Base-by-base conservation (phyloP, 2,888 invertebrate species). In the Lasioglossum calceatum region DNA sequence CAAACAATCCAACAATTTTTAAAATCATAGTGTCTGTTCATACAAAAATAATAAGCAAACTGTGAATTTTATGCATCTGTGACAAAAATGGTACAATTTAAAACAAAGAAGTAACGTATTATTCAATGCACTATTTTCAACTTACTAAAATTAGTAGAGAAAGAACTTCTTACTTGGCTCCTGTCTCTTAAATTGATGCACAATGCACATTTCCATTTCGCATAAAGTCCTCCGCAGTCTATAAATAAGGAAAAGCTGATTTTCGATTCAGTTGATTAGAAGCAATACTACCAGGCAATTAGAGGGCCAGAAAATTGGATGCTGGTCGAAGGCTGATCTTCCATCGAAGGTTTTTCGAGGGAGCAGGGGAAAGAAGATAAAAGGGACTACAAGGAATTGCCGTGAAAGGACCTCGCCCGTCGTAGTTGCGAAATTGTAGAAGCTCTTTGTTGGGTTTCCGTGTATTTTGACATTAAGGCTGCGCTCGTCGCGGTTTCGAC, bases 381-480 rank as follows among this genome's bases (percentile, higher is more conserved):
- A 23, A 3, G 23, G 61, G 27, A 32, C 16, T 16, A 7, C 32
- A 64, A 64, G 64, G 2, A 64, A 32, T 32, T 64, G 64, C 16
- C 32, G 7, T 64, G 14, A 36, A 36, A 70, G 67, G 36, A 10
- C 54, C n/a, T n/a, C 10, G 54, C 8, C 8, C 36, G 23, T 42
- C 16, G 42, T 47, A 50, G 64, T 44, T 36, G 32, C 39, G 42
- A 47, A 54, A 61, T 58, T 42, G 19, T 72, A 27, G 44, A 39
- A 72, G 76, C 42, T 47, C 32, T 42, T 36, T 19, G 8, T 3
- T 23, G 70, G 42, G 50, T 79, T 67, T 47, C 67, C 64, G 78
- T 86, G 67, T 61, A 67, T 78, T 86, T 77, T 58, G 44, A 23
- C 73, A 36, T 70, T 73, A 71, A 76, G 77, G 36, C 19, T 82